Percentiles rank a stretch among this genome's conserved stretches.
Conservation (phyloP, 2,888 invertebrate genomes). For the Rutpela maculata region DNA sequence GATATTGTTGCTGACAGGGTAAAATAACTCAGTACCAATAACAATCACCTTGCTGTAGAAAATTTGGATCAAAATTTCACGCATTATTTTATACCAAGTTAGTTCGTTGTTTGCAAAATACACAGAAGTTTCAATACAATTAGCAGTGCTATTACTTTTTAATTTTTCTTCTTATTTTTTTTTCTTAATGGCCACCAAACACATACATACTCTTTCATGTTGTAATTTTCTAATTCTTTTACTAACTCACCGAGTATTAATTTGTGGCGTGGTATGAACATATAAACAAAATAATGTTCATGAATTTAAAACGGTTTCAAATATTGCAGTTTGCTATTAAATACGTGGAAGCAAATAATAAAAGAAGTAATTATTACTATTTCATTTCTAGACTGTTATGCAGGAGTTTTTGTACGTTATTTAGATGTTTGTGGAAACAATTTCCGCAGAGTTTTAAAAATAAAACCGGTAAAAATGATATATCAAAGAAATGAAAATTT, state of each 20-base stretch:
- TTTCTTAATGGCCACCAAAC: too few relatives aligned
- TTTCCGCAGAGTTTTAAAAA: background rate
- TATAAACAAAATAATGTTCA: slow-evolving; percentile 8
- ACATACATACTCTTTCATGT: too few relatives aligned
- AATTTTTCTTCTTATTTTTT: too few relatives aligned
- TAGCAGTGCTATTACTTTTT: too few relatives aligned
- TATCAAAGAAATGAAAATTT: background rate
- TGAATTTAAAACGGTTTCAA: background rate
- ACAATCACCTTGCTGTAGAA: too few relatives aligned
- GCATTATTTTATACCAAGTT: too few relatives aligned
- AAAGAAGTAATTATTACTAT: background rate
- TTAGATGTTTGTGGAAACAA: background rate
- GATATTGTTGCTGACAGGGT: too few relatives aligned
- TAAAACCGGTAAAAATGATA: background rate
- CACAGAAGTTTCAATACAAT: too few relatives aligned
- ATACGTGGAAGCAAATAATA: background rate
- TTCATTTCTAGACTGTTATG: background rate
- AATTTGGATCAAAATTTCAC: too few relatives aligned
- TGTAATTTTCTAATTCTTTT: too few relatives aligned
- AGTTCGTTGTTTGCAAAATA: too few relatives aligned
- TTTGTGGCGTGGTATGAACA: background rate
- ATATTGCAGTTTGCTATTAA: background rate
- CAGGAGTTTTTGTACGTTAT: background rate
- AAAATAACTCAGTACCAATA: too few relatives aligned
- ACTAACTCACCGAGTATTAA: background rate